Conservation (phyloP, 1,140 invertebrate species). For the Rhagoletis zephyria region DNA sequence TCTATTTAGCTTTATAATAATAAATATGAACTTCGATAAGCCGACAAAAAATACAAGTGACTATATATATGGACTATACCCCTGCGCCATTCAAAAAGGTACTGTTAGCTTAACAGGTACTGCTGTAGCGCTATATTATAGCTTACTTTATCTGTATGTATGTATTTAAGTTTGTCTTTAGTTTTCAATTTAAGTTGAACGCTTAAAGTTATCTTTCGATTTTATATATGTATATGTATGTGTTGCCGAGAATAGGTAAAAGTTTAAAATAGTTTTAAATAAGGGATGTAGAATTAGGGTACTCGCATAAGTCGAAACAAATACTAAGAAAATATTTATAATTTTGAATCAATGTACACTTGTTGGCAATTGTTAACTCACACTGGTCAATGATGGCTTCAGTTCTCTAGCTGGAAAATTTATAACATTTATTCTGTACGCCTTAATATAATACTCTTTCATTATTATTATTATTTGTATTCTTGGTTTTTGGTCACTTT, state of each 20-base stretch:
- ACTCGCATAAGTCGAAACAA: no score
- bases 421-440: neutral
- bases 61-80: neutral
- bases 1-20: no score
- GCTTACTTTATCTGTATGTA: neutral
- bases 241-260: neutral
- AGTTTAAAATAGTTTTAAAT: neutral
- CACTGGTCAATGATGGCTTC: neutral
- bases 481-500: neutral
- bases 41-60: neutral
- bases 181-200: neutral
- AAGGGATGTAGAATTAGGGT: neutral
- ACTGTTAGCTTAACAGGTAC: constrained; percentile 27
- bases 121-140: constrained; percentile 23
- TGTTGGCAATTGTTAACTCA: constrained; percentile 5
- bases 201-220: constrained; percentile 13
- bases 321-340: neutral
- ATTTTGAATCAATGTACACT: constrained; percentile 13
- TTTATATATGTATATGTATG: constrained; percentile 15
- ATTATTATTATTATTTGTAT: neutral
- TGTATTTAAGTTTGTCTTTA: neutral
- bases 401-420: neutral
- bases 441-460: neutral
- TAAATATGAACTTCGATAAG: neutral
- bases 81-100: constrained; percentile 23